phyloP scores from a whole-genome alignment of 2,888 invertebrate genomes.

The Athetis lepigone region DNA sequence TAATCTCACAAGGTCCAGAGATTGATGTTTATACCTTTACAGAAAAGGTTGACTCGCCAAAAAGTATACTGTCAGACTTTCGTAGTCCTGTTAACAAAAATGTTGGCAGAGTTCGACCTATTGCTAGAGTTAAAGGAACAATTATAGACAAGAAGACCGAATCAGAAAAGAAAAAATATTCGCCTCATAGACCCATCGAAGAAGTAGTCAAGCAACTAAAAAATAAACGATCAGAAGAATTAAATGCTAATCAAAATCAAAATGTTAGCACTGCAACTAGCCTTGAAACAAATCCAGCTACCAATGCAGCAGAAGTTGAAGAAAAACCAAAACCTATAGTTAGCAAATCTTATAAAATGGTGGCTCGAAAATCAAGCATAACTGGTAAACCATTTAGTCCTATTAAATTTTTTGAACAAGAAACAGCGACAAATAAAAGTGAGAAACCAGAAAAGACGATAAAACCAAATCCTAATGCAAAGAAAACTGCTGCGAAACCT shows the following conservation, averaged over 20 bases:
- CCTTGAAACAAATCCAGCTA: constrained; percentile 63
- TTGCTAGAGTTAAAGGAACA: constrained; percentile 88
- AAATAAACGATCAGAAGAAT: constrained; percentile 83
- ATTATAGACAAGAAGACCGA: constrained; percentile 86
- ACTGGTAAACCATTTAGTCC: constrained; percentile 89
- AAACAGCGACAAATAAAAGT: constrained; percentile 68
- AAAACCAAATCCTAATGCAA: constrained; percentile 65
- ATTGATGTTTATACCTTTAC: constrained; percentile 88
- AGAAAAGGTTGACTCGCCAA: constrained; percentile 88
- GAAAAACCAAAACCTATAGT: constrained; percentile 84
- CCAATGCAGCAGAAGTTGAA: constrained; percentile 71
- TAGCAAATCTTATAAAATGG: constrained; percentile 89
- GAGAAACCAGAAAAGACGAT: constrained; percentile 73
- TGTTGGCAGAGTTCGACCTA: constrained; percentile 85
- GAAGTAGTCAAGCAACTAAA: constrained; percentile 87
- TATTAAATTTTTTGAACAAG: constrained; percentile 83
- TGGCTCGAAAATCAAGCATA: constrained; percentile 88
- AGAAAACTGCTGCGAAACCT: constrained; percentile 73
- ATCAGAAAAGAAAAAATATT: constrained; percentile 85
- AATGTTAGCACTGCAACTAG: constrained; percentile 62
- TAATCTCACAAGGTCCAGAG: constrained; percentile 84
- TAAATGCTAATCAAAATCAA: constrained; percentile 67
- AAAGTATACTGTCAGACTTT: constrained; percentile 86
- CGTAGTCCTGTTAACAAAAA: constrained; percentile 83
- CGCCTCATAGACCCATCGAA: constrained; percentile 87